A percentile compares a stretch with the other conserved stretches of the same genome.
phyloP scores from a whole-genome alignment of 2,888 invertebrate genomes.

The Melanostoma mellinum region DNA sequence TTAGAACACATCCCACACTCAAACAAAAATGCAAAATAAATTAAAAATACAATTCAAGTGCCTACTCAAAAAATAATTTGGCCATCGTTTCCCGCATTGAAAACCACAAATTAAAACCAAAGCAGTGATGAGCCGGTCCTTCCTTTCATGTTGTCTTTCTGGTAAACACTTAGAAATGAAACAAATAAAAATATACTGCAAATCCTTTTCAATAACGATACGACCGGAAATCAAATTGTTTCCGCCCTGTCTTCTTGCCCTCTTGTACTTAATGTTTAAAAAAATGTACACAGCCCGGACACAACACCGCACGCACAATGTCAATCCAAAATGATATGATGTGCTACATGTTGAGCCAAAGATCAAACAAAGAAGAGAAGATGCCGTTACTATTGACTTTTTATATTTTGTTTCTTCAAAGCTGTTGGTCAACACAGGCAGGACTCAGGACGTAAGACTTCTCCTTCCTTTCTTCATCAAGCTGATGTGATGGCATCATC shows the following conservation, averaged over 20 bases:
- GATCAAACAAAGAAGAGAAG: constrained; percentile 52
- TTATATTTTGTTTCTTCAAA: constrained; percentile 26
- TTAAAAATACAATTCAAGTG: too few species aligned
- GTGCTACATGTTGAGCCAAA: constrained; percentile 63
- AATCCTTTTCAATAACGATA: constrained; percentile 39
- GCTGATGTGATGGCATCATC: constrained; percentile 36
- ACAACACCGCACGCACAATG: constrained; percentile 50
- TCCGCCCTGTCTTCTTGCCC: constrained; percentile 24
- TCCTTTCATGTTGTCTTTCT: constrained; percentile 21
- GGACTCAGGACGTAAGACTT: constrained; percentile 20
- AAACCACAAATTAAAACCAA: too few species aligned
- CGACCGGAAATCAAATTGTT: constrained; percentile 68
- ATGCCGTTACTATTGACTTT: constrained; percentile 28
- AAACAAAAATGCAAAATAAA: too few species aligned
- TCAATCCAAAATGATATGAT: constrained; percentile 51
- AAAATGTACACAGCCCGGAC: constrained; percentile 36
- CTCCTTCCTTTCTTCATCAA: constrained; percentile 3
- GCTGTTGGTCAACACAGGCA: constrained; percentile 39
- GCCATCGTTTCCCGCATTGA: too few species aligned
- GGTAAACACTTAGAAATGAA: constrained; percentile 42
- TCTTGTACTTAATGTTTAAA: constrained; percentile 33
- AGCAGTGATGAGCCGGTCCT: not conserved
- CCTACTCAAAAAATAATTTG: too few species aligned
- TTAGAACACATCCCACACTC: too few species aligned
- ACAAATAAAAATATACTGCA: constrained; percentile 9